These are phyloP conservation scores for Erpornis zantholeuca DNA, from an alignment of 2,113 vertebrate species.

Conservation along the genomic window DNA sequence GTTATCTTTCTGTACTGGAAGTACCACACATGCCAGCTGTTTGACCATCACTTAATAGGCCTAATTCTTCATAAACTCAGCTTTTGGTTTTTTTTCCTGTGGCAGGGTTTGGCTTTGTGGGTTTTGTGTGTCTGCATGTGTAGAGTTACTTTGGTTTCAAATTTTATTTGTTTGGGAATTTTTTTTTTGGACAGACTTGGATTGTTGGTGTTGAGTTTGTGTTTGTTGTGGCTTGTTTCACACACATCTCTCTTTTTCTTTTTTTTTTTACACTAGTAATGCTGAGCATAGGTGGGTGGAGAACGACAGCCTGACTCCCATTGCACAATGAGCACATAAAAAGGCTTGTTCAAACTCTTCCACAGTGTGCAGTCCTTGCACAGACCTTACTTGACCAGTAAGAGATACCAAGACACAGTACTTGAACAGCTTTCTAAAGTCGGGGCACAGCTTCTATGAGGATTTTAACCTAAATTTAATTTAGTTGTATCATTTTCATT, in stretches of 20 bases:
- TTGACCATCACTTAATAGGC: background rate
- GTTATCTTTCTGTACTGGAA: background rate
- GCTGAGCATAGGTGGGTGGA: background rate
- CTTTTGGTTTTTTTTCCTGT: background rate
- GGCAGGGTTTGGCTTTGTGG: background rate
- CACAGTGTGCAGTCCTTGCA: background rate
- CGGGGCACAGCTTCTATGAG: background rate
- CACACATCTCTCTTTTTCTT: rapidly evolving
- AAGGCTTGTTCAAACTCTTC: background rate
- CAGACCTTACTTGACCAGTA: background rate
- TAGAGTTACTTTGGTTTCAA: too few species aligned
- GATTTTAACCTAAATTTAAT: background rate
- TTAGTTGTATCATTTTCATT: background rate
- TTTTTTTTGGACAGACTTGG: background rate
- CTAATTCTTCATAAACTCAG: background rate
- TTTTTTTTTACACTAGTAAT: background rate
- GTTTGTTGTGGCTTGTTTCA: background rate
- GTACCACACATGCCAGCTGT: background rate
- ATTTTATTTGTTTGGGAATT: background rate
- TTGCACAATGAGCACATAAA: background rate
- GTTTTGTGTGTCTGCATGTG: background rate
- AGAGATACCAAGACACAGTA: background rate
- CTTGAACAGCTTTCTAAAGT: background rate
- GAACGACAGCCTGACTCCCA: background rate
- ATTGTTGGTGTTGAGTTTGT: background rate